Conservation (phyloP, 35 echinoderm and acorn worm genomes). For the Eucidaris tribuloides region DNA sequence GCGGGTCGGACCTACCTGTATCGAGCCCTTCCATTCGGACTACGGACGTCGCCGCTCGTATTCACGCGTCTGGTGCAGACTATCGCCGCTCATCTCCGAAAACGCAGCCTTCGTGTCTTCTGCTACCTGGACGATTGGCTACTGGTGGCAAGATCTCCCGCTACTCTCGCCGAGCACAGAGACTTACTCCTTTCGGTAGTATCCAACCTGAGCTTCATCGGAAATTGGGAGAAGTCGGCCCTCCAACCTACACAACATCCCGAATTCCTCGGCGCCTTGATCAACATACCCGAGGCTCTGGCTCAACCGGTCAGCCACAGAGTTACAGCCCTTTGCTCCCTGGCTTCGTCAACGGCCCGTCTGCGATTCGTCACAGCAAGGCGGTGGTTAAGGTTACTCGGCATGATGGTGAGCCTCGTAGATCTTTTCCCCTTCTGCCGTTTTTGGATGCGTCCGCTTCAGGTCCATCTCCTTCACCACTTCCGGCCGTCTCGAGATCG, state of each 20-base stretch:
- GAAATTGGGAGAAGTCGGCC: slow-evolving; percentile 29
- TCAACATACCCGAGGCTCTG: neutral
- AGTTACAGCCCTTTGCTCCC: too few species aligned
- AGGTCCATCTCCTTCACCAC: slow-evolving; percentile 32
- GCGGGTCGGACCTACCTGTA: neutral
- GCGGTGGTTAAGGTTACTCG: slow-evolving; percentile 1
- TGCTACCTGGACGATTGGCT: slow-evolving; percentile 55
- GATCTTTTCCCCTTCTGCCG: slow-evolving; percentile 23
- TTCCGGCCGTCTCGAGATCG: too few species aligned
- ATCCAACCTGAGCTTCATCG: slow-evolving; percentile 19
- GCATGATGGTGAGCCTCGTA: slow-evolving; percentile 29
- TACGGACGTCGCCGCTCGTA: neutral
- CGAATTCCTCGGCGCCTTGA: slow-evolving; percentile 6
- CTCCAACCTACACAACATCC: neutral
- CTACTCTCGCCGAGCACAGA: neutral
- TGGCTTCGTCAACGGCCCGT: too few species aligned
- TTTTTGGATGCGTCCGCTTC: slow-evolving; percentile 26
- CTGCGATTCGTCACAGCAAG: too few species aligned
- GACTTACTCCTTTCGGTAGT: neutral
- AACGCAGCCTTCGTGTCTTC: neutral
- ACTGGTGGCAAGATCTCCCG: neutral
- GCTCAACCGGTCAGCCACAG: neutral
- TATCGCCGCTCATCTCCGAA: neutral
- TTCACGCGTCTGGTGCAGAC: slow-evolving; percentile 17
- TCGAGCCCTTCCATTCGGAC: slow-evolving; percentile 32